Conservation (phyloP, 2,797 vertebrate species). For the Acridotheres tristis region DNA sequence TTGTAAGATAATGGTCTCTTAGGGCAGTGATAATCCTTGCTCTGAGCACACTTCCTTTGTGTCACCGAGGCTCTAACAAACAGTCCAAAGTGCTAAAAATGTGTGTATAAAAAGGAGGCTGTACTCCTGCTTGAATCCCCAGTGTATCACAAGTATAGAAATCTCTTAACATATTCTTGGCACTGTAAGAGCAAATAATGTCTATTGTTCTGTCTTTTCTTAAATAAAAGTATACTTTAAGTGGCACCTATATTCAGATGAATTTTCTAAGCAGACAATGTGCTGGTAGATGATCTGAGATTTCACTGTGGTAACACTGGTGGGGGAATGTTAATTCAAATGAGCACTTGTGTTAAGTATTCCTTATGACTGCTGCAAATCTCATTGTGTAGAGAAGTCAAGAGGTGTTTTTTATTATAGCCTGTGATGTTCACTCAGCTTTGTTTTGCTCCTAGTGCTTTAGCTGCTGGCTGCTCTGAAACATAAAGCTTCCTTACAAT, state of each 20-base stretch:
- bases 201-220: not conserved
- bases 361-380: not conserved
- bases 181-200: not conserved
- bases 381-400: not conserved
- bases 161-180: not conserved
- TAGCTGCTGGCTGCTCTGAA: not conserved
- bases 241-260: not conserved
- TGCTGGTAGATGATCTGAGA: not conserved
- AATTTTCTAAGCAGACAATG: not conserved
- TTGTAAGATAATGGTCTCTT: not conserved
- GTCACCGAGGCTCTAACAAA: not conserved
- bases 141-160: not conserved
- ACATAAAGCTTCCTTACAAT: not conserved
- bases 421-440: not conserved
- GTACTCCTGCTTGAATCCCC: not conserved
- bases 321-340: not conserved
- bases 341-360: not conserved
- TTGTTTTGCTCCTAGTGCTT: not conserved
- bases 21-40: not conserved
- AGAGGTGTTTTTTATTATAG: not conserved
- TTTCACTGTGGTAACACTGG: not conserved
- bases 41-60: not conserved
- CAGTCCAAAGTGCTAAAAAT: not conserved
- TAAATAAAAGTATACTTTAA: not conserved
- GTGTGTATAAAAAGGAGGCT: not conserved